phyloP scores from a whole-genome alignment of 2,888 invertebrate genomes.

The Orthosia gothica region DNA sequence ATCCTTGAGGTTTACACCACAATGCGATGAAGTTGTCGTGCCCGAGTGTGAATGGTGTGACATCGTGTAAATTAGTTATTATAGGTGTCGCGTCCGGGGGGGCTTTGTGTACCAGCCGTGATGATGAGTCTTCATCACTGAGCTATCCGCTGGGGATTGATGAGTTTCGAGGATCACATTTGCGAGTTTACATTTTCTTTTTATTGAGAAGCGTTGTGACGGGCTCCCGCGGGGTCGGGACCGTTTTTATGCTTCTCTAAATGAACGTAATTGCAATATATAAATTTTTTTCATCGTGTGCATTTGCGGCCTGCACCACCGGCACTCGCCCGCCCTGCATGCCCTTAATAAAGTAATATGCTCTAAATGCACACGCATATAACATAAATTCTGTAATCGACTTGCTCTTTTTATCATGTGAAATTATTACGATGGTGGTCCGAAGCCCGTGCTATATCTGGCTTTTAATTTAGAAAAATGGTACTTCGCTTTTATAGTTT shows the following conservation, averaged over 20 bases:
- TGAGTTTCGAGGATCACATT: conserved; percentile 80
- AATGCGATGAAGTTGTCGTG: conserved; percentile 88
- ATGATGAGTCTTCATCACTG: conserved; percentile 73
- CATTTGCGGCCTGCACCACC: conserved; percentile 79
- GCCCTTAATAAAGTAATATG: conserved; percentile 91
- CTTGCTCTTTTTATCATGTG: conserved; percentile 88
- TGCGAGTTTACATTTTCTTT: conserved; percentile 75
- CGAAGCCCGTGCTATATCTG: conserved; percentile 81
- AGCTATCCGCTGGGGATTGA: conserved; percentile 79
- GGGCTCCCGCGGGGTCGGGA: conserved; percentile 81
- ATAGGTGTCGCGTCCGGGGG: conserved; percentile 86
- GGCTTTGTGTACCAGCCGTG: conserved; percentile 83
- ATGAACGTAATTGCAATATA: conserved; percentile 88
- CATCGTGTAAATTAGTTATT: conserved; percentile 90
- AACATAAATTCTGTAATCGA: conserved; percentile 88
- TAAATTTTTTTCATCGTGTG: conserved; percentile 85
- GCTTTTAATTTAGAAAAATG: conserved; percentile 88
- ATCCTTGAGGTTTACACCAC: conserved; percentile 91
- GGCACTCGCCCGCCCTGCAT: conserved; percentile 85
- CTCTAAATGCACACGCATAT: conserved; percentile 90
- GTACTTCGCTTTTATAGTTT: conserved; percentile 80
- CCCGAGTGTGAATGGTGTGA: conserved; percentile 88
- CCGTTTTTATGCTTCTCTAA: conserved; percentile 86
- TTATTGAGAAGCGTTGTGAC: conserved; percentile 79
- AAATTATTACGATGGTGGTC: conserved; percentile 90